Base-by-base conservation (phyloP, 2,113 vertebrate species). In the Hypanus sabinus region DNA sequence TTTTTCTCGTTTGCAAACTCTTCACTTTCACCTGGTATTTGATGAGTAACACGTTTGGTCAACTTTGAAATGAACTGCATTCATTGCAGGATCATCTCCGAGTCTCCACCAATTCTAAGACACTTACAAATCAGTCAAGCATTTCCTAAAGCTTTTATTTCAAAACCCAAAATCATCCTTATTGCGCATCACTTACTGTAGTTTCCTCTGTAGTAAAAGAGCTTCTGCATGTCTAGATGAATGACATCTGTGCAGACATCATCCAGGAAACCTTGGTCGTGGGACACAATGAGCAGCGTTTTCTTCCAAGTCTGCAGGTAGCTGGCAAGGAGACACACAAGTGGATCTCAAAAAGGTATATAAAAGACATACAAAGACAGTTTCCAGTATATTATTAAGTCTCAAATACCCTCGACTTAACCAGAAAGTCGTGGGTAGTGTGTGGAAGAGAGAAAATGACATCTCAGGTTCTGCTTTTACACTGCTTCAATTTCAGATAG, bases 301-400 rank as follows among this genome's bases (percentile, higher is more conserved):
- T 99, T 99, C 96, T 98, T 98, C 98, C 98, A 99, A 94, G 97
- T 96, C 95, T 98, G 98, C 85, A 98, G 97, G 95, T 99, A 99
- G 94, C 98, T 99, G 95, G 5, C 73, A 83, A 12, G 20, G 24
- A 76, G 55, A 76, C 1, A 38, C n/a, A 36, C 38, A 24, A 38
- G 14, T 60, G 83, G 46, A 87, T 1, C 60, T 33, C 33, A 18
- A 71, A n/a, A 27, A 80, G 22, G 18, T 18, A 70, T 27, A 24
- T 46, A 62, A 27, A 36, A n/a, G 36, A 5, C 38, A 38, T 8
- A 22, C 10, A 24, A 83, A 79, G 14, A 1, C 77, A 79, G 11
- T 18, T 5, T 20, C 24, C 81, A 83, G 38, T 11, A 55, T 3
- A 38, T 85, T 83, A 83, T 46, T 3, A 11, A 55, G 80, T 83